Base-by-base conservation (phyloP, 2,888 invertebrate genomes). In the Pseudoips prasinana region DNA sequence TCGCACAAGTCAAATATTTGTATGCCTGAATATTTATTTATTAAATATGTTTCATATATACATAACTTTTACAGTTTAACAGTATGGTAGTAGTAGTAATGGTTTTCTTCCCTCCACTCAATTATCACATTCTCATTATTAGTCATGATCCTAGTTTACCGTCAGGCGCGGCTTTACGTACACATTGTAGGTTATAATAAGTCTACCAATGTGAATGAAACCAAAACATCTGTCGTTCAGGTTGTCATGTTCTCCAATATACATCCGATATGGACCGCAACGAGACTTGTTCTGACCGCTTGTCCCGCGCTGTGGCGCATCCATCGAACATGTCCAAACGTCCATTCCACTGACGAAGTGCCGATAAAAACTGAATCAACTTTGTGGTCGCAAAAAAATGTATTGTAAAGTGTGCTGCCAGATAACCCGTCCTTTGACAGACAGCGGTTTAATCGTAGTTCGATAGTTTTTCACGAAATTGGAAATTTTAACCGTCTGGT, bases 241-340 rank as follows among this genome's bases (percentile, higher is more conserved):
- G 22, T 19, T 10, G 10, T 11, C 19, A 28, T 25, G 27, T 30
- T 18, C 26, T 45, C 31, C 29, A 38, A 39, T 47, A 50, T 40
- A 33, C 33, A 51, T 44, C 46, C 44, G 28, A 37, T 43, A 39
- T 42, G 26, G 14, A 33, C 41, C 38, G 30, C 45, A 38, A 27
- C 17, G 28, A 41, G 46, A 47, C 38, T 25, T 29, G 29, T 18
- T 17, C 31, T 28, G 35, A 43, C 51, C 56, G 53, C 42, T 32
- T 53, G 49, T 59, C 61, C 49, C 40, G 34, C 36, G 62, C 55
- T 62, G 61, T 46, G 73, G 72, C 59, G 52, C 44, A 56, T 62
- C 68, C 61, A 64, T 79, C 78, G 70, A 75, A 77, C 51, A 56
- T 47, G 64, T 68, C 68, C 50, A 77, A 50, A 56, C 46, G 64